Percentiles rank a stretch among this genome's conserved stretches.
These are phyloP conservation scores for Trididemnum miniatum DNA, from an alignment of 23 tunicate genomes.

Conservation along the genomic window DNA sequence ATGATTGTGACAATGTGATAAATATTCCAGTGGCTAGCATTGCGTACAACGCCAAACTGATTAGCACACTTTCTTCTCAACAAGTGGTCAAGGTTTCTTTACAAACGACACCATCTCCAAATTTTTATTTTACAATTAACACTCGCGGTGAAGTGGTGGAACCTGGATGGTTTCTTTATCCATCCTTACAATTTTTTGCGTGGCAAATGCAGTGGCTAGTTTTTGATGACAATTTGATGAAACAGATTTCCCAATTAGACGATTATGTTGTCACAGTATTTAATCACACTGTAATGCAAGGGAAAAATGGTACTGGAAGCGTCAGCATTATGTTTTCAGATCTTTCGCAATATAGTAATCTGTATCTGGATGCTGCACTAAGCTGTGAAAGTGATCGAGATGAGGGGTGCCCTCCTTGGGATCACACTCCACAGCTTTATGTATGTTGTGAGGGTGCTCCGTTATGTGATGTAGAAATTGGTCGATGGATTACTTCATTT, in stretches of 20 bases:
- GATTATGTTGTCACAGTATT: slow-evolving; percentile 60
- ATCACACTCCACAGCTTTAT: slow-evolving; percentile 44
- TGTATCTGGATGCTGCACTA: slow-evolving; percentile 41
- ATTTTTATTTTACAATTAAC: slow-evolving; percentile 60
- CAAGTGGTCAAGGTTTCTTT: slow-evolving; percentile 8
- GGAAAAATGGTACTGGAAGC: slow-evolving; percentile 59
- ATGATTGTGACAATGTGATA: slow-evolving; percentile 27
- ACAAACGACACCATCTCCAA: slow-evolving; percentile 45
- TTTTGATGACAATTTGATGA: slow-evolving; percentile 17
- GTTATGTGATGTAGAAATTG: slow-evolving; percentile 33
- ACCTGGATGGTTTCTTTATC: slow-evolving; percentile 64
- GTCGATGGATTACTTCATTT: slow-evolving; percentile 62
- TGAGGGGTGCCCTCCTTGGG: slow-evolving; percentile 72
- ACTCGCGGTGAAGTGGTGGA: slow-evolving; percentile 44
- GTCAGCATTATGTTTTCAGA: slow-evolving; percentile 4
- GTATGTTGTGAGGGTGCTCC: slow-evolving; percentile 39
- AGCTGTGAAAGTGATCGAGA: slow-evolving; percentile 53
- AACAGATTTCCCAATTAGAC: slow-evolving; percentile 29
- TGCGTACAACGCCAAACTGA: slow-evolving; percentile 23
- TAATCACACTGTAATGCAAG: slow-evolving; percentile 47
- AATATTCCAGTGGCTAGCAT: slow-evolving; percentile 54
- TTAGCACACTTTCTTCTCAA: neutral
- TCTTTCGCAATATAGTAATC: slow-evolving; percentile 3
- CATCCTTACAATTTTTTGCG: slow-evolving; percentile 52
- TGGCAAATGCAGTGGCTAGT: slow-evolving; percentile 79